Evolutionary conservation across 1,140 invertebrate species (phyloP).

Genomic region (Colletes latitarsis): DNA sequence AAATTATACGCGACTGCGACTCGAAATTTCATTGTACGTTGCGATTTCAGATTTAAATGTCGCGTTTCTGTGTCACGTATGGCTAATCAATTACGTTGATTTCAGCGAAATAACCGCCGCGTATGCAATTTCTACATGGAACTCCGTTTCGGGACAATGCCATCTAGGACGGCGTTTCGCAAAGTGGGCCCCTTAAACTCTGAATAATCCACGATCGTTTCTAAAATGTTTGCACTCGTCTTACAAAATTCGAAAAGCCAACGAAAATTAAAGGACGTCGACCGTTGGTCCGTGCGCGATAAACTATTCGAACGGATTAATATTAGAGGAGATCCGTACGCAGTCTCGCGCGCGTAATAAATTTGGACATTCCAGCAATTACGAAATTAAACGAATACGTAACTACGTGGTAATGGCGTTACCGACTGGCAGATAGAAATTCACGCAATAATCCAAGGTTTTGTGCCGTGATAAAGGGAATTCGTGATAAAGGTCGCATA

Average conservation of each 20-base stretch:
- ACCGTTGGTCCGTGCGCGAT: background rate
- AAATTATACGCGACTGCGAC: background rate
- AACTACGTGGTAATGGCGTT: background rate
- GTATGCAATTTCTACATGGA: background rate
- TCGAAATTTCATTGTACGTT: slow-evolving; percentile 18
- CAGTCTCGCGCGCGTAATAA: background rate
- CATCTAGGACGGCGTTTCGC: too few relatives aligned
- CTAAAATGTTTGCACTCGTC: too few relatives aligned
- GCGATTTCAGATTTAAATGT: slow-evolving; percentile 1
- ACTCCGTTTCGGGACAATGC: background rate
- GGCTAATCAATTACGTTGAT: slow-evolving; percentile 20
- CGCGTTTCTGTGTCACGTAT: slow-evolving; percentile 11
- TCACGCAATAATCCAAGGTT: slow-evolving; percentile 22
- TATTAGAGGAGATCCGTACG: background rate
- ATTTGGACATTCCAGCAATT: slow-evolving; percentile 2
- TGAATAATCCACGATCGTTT: too few relatives aligned
- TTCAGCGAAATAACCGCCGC: slow-evolving; percentile 18
- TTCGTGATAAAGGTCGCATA: slow-evolving; percentile 21
- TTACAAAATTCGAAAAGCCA: too few relatives aligned
- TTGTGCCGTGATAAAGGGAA: slow-evolving; percentile 3
- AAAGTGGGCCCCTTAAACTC: too few relatives aligned
- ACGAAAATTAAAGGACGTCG: background rate
- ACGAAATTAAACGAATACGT: slow-evolving; percentile 18
- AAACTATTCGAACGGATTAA: background rate
- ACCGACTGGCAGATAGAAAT: slow-evolving; percentile 13